Percentiles rank a stretch among this genome's conserved stretches.
phyloP scores from a whole-genome alignment of 2,888 invertebrate genomes.

The Machimus atricapillus region DNA sequence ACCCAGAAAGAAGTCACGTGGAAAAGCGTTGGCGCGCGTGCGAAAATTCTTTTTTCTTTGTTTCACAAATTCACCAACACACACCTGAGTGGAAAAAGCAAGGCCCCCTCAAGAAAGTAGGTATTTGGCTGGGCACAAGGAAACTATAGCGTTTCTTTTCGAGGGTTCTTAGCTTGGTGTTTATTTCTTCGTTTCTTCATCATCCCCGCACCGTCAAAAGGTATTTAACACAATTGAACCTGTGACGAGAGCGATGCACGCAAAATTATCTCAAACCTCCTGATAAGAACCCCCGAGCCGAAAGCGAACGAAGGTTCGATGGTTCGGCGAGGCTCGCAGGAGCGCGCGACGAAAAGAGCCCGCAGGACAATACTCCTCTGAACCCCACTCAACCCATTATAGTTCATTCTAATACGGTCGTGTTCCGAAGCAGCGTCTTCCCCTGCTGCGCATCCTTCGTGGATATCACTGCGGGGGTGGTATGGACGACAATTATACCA shows the following conservation, averaged over 20 bases:
- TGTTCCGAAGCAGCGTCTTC: background rate
- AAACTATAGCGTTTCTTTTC: background rate
- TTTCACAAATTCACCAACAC: background rate
- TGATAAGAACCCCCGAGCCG: background rate
- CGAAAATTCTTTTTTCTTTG: constrained; percentile 45
- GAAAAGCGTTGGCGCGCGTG: constrained; percentile 51
- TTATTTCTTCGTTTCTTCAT: background rate
- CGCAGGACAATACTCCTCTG: background rate
- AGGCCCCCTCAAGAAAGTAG: background rate
- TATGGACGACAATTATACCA: constrained; percentile 23
- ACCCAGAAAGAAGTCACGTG: constrained; percentile 50
- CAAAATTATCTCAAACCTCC: background rate
- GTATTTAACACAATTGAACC: constrained; percentile 15
- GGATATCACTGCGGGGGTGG: constrained; percentile 17
- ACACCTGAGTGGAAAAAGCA: background rate
- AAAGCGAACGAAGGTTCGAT: background rate
- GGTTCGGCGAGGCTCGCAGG: background rate
- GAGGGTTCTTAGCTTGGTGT: background rate
- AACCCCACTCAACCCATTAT: constrained; percentile 8
- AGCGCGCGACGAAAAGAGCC: background rate
- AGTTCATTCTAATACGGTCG: background rate
- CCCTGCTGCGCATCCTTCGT: constrained; percentile 28
- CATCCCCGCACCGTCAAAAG: background rate
- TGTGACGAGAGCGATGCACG: constrained; percentile 2
- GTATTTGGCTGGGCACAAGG: background rate